Percentiles rank a stretch among this genome's conserved stretches.
Evolutionary conservation across 2,888 invertebrate species (phyloP).

Genomic region (Agriopis aurantiaria): DNA sequence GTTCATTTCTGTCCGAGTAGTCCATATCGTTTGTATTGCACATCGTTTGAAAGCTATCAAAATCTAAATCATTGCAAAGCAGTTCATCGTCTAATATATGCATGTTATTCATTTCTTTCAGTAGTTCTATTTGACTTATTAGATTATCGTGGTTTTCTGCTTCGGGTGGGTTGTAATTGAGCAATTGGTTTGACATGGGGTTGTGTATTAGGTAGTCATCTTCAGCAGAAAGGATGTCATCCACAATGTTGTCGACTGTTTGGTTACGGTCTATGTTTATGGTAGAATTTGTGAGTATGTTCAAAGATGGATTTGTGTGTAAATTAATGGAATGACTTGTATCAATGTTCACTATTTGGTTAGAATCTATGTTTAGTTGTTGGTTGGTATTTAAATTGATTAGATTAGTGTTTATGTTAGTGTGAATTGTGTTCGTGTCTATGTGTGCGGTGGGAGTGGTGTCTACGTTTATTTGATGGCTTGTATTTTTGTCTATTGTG

Average conservation of each 20-base stretch:
- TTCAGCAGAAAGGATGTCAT: constrained; percentile 79
- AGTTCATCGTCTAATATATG: constrained; percentile 77
- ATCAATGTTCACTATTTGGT: constrained; percentile 2
- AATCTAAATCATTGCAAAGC: constrained; percentile 76
- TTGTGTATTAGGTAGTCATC: constrained; percentile 70
- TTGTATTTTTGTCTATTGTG: neutral
- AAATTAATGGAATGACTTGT: constrained; percentile 6
- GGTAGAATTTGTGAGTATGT: constrained; percentile 2
- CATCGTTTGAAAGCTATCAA: constrained; percentile 76
- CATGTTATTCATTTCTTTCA: constrained; percentile 79
- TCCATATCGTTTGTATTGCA: constrained; percentile 68
- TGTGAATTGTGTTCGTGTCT: neutral
- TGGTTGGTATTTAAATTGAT: neutral
- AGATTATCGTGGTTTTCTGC: constrained; percentile 64
- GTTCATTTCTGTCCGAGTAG: constrained; percentile 63
- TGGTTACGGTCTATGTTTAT: constrained; percentile 33
- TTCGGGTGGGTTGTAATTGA: constrained; percentile 61
- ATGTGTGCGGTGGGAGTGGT: neutral
- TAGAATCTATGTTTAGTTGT: constrained; percentile 7
- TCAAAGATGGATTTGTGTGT: constrained; percentile 2
- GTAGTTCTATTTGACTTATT: constrained; percentile 74
- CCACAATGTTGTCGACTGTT: constrained; percentile 78
- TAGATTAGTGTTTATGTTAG: neutral
- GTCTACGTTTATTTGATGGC: neutral
- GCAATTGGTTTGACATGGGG: constrained; percentile 65